These are phyloP conservation scores for Mycogona germanica DNA, from an alignment of 2,888 invertebrate genomes.

Conservation along the genomic window DNA sequence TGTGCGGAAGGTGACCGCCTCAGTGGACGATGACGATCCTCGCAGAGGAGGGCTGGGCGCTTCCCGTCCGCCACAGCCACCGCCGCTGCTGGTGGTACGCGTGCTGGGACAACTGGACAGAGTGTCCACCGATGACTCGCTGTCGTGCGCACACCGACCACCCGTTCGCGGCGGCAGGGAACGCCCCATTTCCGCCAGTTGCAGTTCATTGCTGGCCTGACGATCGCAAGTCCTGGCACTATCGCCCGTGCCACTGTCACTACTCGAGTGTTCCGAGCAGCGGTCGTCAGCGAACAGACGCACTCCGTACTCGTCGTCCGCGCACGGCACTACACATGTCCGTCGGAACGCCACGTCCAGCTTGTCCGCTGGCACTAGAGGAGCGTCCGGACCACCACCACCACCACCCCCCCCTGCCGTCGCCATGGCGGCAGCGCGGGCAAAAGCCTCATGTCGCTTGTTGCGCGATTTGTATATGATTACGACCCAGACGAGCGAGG, in stretches of 20 bases:
- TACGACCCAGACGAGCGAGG: conserved; percentile 80
- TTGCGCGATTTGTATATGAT: conserved; percentile 76
- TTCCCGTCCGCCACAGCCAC: conserved; percentile 6
- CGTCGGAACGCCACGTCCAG: conserved; percentile 2
- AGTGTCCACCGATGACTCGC: conserved; percentile 20
- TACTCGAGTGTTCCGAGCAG: conserved; percentile 52
- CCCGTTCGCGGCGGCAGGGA: background rate
- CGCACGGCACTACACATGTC: conserved; percentile 12
- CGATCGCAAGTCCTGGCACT: too few species aligned
- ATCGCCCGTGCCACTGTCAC: conserved; percentile 69
- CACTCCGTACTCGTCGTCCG: conserved; percentile 9
- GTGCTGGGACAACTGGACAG: conserved; percentile 20
- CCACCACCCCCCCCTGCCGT: too few species aligned
- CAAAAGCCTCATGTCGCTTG: conserved; percentile 37
- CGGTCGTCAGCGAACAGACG: conserved; percentile 16
- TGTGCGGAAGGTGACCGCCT: conserved; percentile 17
- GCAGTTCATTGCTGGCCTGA: conserved; percentile 53
- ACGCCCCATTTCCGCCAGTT: conserved; percentile 15
- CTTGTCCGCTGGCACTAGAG: too few species aligned
- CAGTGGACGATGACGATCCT: too few species aligned
- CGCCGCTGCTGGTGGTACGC: conserved; percentile 13
- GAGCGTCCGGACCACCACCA: too few species aligned
- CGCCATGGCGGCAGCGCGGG: too few species aligned
- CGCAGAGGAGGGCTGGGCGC: too few species aligned
- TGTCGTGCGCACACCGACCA: conserved; percentile 14